These are phyloP conservation scores for Sarcophaga variegata DNA, from an alignment of 2,888 invertebrate genomes.

Conservation along the genomic window DNA sequence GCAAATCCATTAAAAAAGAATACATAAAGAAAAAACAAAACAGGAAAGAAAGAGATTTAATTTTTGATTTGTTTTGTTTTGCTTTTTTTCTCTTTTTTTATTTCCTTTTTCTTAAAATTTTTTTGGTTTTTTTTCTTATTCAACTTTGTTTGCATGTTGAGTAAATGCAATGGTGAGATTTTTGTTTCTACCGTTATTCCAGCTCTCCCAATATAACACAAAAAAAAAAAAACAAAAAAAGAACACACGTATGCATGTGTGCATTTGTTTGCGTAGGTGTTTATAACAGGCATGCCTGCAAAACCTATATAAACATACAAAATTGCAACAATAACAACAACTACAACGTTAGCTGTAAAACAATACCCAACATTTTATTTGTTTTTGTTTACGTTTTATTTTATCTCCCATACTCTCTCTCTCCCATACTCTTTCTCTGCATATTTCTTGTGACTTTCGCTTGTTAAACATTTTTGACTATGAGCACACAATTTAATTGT, in stretches of 20 bases:
- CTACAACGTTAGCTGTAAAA: background rate
- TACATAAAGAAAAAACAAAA: background rate
- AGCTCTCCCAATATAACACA: too few relatives aligned
- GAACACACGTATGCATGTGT: background rate
- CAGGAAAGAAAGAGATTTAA: conserved; percentile 29
- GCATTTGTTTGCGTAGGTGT: background rate
- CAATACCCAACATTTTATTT: conserved; percentile 37
- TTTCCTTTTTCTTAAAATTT: background rate
- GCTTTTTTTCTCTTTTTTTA: background rate
- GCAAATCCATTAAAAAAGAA: conserved; percentile 38
- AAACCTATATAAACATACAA: conserved; percentile 5
- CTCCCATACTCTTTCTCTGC: too few relatives aligned
- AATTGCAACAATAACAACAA: background rate
- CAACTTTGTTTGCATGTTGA: conserved; percentile 33
- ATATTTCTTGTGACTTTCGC: conserved; percentile 16
- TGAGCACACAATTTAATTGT: conserved; percentile 45
- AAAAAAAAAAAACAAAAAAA: background rate
- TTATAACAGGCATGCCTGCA: conserved; percentile 9
- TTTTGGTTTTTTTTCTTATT: background rate
- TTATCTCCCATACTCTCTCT: background rate
- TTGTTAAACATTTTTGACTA: conserved; percentile 37
- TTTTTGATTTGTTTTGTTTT: conserved; percentile 33
- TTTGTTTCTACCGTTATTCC: background rate
- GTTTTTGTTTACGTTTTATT: background rate
- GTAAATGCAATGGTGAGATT: conserved; percentile 26